Evolutionary conservation across 2,888 invertebrate genomes (phyloP), one percentile per base, ranked within the genome.

Genomic region (Adela reaumurella): DNA sequence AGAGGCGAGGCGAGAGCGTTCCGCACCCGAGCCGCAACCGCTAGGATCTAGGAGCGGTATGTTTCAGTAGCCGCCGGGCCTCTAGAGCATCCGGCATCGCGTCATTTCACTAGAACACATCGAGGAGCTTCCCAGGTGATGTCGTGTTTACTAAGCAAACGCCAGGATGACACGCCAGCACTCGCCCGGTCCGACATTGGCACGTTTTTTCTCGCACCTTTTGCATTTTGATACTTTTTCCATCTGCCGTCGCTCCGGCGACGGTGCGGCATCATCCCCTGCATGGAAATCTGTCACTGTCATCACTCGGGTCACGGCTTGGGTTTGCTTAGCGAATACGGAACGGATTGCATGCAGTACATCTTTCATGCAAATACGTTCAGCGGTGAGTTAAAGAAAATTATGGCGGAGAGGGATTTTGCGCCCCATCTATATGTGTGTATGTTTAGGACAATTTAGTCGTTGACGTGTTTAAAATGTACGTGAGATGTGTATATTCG

Each of bases 401-500:
- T 71, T 74, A 65, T 80, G 80, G 78, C 78, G 80, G 76, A 71
- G 80, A 80, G 80, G 80, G 80, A 80, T 78, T 71, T 62, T 65
- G 62, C 35, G 74, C 74, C 76, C 78, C 69, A 69, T 74, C 71
- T 60, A 35, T 3, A 35, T 24, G 35, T 35, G 35, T n/a, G n/a
- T n/a, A n/a, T n/a, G n/a, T n/a, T 35, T 14, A 14, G n/a, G 35
- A 8, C 6, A 35, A 24, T 24, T 35, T 14, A 14, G 8, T 14
- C 8, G 35, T 35, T 35, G 14, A 14, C 35, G 35, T 35, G 35
- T 73, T 65, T 72, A 63, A 70, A n/a, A n/a, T n/a, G 70, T 74
- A 74, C 76, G 71, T 74, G 74, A 72, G 71, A 68, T 74, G 70
- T 73, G 73, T 71, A n/a, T n/a, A n/a, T 67, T 68, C 62, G 64